These are phyloP conservation scores for Callocephalon fimbriatum DNA, from an alignment of 2,113 vertebrate genomes.

Conservation along the genomic window DNA sequence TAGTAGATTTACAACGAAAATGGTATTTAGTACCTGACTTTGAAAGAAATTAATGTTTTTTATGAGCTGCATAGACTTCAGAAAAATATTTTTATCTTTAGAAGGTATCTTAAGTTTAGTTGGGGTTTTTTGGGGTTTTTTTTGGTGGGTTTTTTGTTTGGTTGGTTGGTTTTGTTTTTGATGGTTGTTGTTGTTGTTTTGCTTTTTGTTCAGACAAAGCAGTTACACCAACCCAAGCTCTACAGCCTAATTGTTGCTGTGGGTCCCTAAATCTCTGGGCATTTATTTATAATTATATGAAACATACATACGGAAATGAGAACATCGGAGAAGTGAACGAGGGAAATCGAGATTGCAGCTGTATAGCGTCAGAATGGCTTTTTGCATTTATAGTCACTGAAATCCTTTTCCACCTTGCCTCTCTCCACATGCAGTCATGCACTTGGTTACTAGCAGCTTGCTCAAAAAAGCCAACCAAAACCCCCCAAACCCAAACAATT, in stretches of 20 bases:
- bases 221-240: not conserved
- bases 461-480: not conserved
- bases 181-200: not conserved
- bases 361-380: not conserved
- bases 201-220: conserved; percentile 5
- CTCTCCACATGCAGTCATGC: not conserved
- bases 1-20: not conserved
- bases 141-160: not conserved
- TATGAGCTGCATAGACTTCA: not conserved
- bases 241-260: not conserved
- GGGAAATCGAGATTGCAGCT: not conserved
- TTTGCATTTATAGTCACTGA: not conserved
- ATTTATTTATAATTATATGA: not conserved
- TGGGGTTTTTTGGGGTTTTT: not conserved
- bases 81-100: not conserved
- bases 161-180: not conserved
- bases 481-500: not conserved
- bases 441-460: not conserved
- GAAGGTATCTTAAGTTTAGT: not conserved
- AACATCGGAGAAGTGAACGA: not conserved
- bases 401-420: not conserved
- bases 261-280: not conserved
- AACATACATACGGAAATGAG: conserved; percentile 22
- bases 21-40: not conserved
- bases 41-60: not conserved